phyloP scores from a whole-genome alignment of 2,888 invertebrate species.

The Gisinianus flammeolus region DNA sequence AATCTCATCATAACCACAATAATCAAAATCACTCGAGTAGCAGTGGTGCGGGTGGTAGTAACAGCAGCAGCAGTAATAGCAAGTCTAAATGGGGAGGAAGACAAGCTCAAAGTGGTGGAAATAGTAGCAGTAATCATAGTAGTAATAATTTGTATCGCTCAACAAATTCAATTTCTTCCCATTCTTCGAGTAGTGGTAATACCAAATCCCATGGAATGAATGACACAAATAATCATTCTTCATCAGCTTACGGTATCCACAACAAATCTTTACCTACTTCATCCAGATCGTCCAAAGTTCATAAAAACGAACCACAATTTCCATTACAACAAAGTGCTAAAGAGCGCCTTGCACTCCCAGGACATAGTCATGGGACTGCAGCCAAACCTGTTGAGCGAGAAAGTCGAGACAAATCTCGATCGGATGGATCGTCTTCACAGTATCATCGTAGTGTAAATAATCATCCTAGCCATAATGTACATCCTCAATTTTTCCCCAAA shows the following conservation, averaged over 20 bases:
- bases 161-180: constrained; percentile 6
- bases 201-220: constrained; percentile 11
- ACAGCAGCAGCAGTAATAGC: neutral
- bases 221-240: constrained; percentile 13
- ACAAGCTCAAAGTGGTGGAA: neutral
- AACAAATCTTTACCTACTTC: neutral
- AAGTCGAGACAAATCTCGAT: constrained; percentile 15
- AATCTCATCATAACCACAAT: constrained; percentile 29
- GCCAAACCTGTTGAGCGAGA: constrained; percentile 15
- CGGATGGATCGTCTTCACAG: constrained; percentile 14
- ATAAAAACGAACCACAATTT: constrained; percentile 21
- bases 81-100: constrained; percentile 7
- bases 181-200: neutral
- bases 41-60: neutral
- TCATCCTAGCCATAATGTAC: constrained; percentile 15
- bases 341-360: constrained; percentile 23
- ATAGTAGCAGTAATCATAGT: neutral
- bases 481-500: constrained; percentile 44
- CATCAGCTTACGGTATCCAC: constrained; percentile 3
- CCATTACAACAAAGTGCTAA: constrained; percentile 12
- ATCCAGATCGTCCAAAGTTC: constrained; percentile 13
- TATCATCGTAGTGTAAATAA: constrained; percentile 21
- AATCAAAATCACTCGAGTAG: constrained; percentile 25
- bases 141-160: constrained; percentile 8
- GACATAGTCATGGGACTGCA: constrained; percentile 26